These are phyloP conservation scores for Agonopterix subpropinquella DNA, from an alignment of 2,888 invertebrate species.

Conservation along the genomic window DNA sequence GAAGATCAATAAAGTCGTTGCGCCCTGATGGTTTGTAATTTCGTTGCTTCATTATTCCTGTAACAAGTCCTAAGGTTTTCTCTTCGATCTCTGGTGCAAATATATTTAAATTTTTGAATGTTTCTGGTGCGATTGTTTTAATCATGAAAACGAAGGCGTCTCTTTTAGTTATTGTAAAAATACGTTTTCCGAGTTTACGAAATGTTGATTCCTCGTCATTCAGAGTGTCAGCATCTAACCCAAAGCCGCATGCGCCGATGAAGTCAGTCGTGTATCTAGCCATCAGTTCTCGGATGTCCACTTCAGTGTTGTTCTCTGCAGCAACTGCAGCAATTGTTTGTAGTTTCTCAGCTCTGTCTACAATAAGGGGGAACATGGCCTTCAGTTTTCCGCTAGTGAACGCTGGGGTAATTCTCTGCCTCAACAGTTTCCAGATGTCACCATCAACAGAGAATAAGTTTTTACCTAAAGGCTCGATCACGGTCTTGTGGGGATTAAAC, in stretches of 20 bases:
- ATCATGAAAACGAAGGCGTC: slow-evolving; percentile 35
- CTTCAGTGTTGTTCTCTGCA: slow-evolving; percentile 28
- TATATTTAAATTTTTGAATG: slow-evolving; percentile 17
- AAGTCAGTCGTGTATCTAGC: slow-evolving; percentile 63
- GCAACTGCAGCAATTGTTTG: slow-evolving; percentile 24
- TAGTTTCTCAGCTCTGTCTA: slow-evolving; percentile 49
- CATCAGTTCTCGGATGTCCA: slow-evolving; percentile 56
- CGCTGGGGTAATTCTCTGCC: slow-evolving; percentile 55
- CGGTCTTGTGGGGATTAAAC: slow-evolving; percentile 39
- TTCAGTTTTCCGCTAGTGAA: slow-evolving; percentile 60
- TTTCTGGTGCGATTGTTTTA: slow-evolving; percentile 48
- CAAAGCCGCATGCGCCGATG: slow-evolving; percentile 63
- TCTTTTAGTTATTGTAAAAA: slow-evolving; percentile 42
- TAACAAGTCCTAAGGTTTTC: slow-evolving; percentile 16
- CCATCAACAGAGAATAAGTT: slow-evolving; percentile 61
- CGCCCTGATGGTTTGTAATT: slow-evolving; percentile 37
- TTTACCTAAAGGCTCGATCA: slow-evolving; percentile 49
- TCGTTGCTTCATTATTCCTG: slow-evolving; percentile 20
- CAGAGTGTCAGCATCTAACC: slow-evolving; percentile 54
- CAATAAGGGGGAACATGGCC: slow-evolving; percentile 60
- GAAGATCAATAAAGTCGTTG: slow-evolving; percentile 61
- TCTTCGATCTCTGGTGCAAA: slow-evolving; percentile 19
- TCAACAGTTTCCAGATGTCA: slow-evolving; percentile 53
- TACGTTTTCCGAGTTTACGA: slow-evolving; percentile 51
- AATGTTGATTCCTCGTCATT: slow-evolving; percentile 53